Evolutionary conservation across 2,797 vertebrate genomes (phyloP).

Genomic region (Leptoclinus maculatus): DNA sequence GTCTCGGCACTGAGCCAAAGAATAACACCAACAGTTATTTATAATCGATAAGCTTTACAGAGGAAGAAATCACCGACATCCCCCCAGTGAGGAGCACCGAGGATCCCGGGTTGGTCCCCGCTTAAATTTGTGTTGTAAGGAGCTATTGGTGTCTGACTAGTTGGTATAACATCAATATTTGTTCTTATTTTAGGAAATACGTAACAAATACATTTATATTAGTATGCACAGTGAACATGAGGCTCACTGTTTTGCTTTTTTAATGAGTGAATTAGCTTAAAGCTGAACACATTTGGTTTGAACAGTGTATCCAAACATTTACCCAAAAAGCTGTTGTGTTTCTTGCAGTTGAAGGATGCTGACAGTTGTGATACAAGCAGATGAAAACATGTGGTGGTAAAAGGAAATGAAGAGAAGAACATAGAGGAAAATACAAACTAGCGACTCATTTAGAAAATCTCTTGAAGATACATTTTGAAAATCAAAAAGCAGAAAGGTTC

Average conservation of each 20-base stretch:
- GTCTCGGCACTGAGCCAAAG: constrained; percentile 39
- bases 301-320: background rate
- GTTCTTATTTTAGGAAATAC: background rate
- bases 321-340: background rate
- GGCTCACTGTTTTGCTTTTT: background rate
- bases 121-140: background rate
- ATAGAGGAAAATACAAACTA: background rate
- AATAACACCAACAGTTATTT: constrained; percentile 27
- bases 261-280: background rate
- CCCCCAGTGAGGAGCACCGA: background rate
- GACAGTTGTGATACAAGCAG: background rate
- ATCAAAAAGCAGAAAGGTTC: background rate
- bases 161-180: background rate
- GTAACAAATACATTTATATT: background rate
- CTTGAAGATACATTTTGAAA: background rate
- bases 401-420: background rate
- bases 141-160: background rate
- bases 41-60: constrained; percentile 22
- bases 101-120: background rate
- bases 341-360: background rate
- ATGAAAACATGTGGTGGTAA: background rate
- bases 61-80: constrained; percentile 10
- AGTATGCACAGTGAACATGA: background rate
- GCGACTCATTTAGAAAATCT: background rate
- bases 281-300: background rate